Percentiles rank a stretch among this genome's conserved stretches.
phyloP scores from a whole-genome alignment of 2,888 invertebrate genomes.

The Lucinisca nassula region DNA sequence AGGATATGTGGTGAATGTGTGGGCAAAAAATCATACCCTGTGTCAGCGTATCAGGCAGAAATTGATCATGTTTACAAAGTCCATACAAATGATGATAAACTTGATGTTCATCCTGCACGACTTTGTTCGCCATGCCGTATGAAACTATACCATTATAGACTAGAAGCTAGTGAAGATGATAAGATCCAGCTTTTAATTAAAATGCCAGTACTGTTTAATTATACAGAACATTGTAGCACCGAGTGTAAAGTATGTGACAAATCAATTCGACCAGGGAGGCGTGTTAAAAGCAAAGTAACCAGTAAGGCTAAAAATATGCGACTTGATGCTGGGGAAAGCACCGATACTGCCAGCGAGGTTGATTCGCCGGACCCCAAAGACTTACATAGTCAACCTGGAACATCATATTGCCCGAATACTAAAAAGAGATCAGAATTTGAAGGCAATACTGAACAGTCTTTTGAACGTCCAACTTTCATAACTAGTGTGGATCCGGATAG shows the following conservation, averaged over 20 bases:
- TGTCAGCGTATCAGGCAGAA: background rate
- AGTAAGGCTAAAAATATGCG: background rate
- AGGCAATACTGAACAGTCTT: background rate
- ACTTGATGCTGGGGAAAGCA: background rate
- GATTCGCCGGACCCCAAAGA: background rate
- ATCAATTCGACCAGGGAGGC: background rate
- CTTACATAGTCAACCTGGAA: background rate
- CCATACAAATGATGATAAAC: background rate
- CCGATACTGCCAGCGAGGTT: background rate
- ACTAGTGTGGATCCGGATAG: constrained; percentile 6
- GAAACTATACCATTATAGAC: constrained; percentile 9
- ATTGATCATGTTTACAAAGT: background rate
- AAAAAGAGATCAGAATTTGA: background rate
- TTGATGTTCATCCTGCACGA: background rate
- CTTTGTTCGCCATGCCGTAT: constrained; percentile 15
- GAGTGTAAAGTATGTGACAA: background rate
- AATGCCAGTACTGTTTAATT: background rate
- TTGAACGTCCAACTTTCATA: background rate
- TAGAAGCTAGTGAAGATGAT: background rate
- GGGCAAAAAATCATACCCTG: background rate
- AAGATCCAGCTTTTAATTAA: background rate
- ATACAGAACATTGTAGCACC: background rate
- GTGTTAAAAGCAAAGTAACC: background rate
- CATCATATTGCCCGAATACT: background rate
- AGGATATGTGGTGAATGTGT: no score